Conservation (phyloP, 2,888 invertebrate genomes). For the Cantharis flavilabris region DNA sequence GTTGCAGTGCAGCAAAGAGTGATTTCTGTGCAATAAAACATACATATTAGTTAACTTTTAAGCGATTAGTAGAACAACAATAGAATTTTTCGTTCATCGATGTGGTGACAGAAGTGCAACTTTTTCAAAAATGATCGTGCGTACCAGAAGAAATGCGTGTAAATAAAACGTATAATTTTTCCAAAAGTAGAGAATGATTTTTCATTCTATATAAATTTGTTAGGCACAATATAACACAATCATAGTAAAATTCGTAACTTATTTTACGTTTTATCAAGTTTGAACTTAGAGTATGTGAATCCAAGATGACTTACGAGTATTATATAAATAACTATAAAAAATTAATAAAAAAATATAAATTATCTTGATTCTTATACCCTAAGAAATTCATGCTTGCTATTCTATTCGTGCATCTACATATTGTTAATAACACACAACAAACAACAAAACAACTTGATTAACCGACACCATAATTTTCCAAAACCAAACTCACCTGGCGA, state of each 20-base stretch:
- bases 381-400: background rate
- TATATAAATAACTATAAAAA: no score
- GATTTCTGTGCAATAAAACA: background rate
- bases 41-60: background rate
- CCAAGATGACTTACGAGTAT: no score
- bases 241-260: background rate
- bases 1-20: background rate
- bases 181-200: background rate
- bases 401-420: background rate
- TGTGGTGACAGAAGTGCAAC: background rate
- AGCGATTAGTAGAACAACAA: background rate
- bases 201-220: background rate
- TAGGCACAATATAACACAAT: background rate
- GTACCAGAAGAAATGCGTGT: background rate
- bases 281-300: background rate
- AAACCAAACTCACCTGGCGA: constrained; percentile 4
- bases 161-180: background rate
- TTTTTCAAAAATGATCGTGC: background rate
- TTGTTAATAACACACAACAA: background rate
- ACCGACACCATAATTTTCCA: constrained; percentile 3
- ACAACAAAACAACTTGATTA: background rate
- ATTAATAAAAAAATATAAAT: no score
- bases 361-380: background rate
- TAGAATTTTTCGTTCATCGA: background rate
- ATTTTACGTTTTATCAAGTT: background rate